Evolutionary conservation across 2,888 invertebrate genomes (phyloP).

Genomic region (Argyra leucocephala): DNA sequence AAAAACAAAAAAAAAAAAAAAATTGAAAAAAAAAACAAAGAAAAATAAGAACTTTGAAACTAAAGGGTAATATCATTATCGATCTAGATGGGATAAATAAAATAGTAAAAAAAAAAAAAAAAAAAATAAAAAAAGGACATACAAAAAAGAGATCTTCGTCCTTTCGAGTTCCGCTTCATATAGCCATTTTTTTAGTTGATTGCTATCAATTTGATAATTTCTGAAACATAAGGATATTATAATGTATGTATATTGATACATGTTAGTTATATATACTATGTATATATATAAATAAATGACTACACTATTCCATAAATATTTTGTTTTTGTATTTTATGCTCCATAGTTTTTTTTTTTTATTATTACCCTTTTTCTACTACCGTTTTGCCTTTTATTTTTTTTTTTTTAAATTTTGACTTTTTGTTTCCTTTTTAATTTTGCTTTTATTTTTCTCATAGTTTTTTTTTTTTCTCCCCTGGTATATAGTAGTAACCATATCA

Average conservation of each 20-base stretch:
- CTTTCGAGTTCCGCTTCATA: background rate
- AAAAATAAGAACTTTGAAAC: background rate
- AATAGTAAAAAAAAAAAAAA: background rate
- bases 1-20: too few relatives aligned
- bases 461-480: too few relatives aligned
- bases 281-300: too few relatives aligned
- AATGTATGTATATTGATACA: too few relatives aligned
- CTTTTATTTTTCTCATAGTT: too few relatives aligned
- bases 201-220: constrained; percentile 1
- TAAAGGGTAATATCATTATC: constrained; percentile 1
- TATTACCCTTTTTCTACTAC: too few relatives aligned
- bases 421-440: too few relatives aligned
- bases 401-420: too few relatives aligned
- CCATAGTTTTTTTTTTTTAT: background rate
- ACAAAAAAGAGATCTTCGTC: background rate
- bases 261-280: too few relatives aligned
- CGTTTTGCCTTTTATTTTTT: too few relatives aligned
- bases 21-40: too few relatives aligned
- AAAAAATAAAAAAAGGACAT: background rate
- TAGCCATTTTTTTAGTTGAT: background rate
- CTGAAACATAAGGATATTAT: background rate
- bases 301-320: background rate
- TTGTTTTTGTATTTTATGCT: background rate
- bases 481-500: background rate
- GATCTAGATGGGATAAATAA: background rate